Conservation (phyloP, 2,113 vertebrate species). For the Sus scrofa region T2T-Sscrofa CM000826.6:114276501-114277000, state of each 20-base stretch:
- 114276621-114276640: neutral
- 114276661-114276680: neutral
- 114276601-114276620: neutral
- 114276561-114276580: neutral
- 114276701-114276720: neutral
- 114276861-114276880: neutral
- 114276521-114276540: neutral
- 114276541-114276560: neutral
- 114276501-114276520: neutral
- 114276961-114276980: neutral
- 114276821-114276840: neutral
- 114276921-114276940: neutral
- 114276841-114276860: neutral
- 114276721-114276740: neutral
- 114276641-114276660: neutral
- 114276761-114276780: neutral
- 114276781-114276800: neutral
- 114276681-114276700: neutral
- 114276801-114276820: neutral
- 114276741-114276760: neutral
- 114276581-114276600: neutral
- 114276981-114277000: neutral
- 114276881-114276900: neutral
- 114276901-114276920: neutral
- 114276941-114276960: neutral